A percentile compares a stretch with the other conserved stretches of the same genome.
These are phyloP conservation scores for Diplodus sargus DNA, from an alignment of 2,797 vertebrate genomes.

Conservation along the genomic window DNA sequence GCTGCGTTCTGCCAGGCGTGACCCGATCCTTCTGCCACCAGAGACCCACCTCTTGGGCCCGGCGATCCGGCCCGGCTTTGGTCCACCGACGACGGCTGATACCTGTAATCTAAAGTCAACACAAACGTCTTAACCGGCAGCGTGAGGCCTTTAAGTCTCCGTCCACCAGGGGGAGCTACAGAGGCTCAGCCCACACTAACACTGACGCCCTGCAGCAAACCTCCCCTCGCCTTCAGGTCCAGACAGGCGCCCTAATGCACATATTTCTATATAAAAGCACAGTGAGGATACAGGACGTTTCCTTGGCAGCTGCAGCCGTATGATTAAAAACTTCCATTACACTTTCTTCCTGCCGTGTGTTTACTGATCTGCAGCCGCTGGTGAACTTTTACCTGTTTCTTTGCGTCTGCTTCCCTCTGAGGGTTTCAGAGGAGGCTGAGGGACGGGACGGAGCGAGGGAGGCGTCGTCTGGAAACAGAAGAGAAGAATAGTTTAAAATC, in stretches of 20 bases:
- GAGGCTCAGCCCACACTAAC: background rate
- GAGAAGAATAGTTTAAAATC: background rate
- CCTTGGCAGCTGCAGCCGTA: slow-evolving; percentile 35
- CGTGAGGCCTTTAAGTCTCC: background rate
- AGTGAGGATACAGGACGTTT: slow-evolving; percentile 1
- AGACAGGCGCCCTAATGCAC: slow-evolving; percentile 42
- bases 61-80: slow-evolving; percentile 28
- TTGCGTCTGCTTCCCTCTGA: slow-evolving; percentile 35
- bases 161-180: slow-evolving; percentile 50
- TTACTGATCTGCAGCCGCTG: background rate
- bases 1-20: background rate
- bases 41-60: slow-evolving; percentile 59
- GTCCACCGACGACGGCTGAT: slow-evolving; percentile 30
- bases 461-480: slow-evolving; percentile 63
- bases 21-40: background rate
- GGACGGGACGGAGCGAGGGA: slow-evolving; percentile 59
- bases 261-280: slow-evolving; percentile 41
- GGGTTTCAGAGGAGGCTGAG: slow-evolving; percentile 69
- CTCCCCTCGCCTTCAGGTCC: slow-evolving; percentile 39
- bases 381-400: slow-evolving; percentile 59
- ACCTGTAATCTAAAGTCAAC: slow-evolving; percentile 54
- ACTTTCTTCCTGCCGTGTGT: background rate
- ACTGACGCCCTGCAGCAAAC: slow-evolving; percentile 9
- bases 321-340: slow-evolving; percentile 51
- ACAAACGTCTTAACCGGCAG: slow-evolving; percentile 37